Conservation (phyloP, 2,888 invertebrate species). For the Uloborus plumipes region DNA sequence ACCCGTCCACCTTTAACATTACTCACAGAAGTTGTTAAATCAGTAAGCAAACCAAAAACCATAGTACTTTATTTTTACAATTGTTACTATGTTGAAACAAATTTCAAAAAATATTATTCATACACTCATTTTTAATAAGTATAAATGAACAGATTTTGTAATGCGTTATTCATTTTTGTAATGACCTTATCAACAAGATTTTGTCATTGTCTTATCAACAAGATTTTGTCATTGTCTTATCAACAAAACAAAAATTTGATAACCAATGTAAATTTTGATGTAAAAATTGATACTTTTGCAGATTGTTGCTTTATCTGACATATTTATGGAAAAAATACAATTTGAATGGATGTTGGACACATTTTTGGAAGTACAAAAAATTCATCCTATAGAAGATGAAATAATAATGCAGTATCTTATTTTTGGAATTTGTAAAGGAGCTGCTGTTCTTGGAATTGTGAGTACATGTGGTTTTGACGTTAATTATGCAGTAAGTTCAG, state of each 20-base stretch:
- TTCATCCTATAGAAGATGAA: constrained; percentile 82
- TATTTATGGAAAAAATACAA: constrained; percentile 79
- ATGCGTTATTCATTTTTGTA: not conserved
- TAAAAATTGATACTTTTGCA: constrained; percentile 33
- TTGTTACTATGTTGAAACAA: too few species aligned
- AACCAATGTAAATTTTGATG: too few species aligned
- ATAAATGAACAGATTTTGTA: not conserved
- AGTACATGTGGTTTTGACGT: not conserved
- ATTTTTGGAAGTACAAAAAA: constrained; percentile 77
- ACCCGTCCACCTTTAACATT: constrained; percentile 71
- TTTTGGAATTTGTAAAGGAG: constrained; percentile 79
- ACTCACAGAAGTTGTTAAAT: constrained; percentile 72
- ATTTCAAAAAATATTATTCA: too few species aligned
- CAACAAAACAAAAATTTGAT: too few species aligned
- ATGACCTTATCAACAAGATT: not conserved
- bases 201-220: not conserved
- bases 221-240: too few species aligned
- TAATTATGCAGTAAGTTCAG: not conserved
- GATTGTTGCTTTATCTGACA: constrained; percentile 81
- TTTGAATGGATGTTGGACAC: constrained; percentile 85
- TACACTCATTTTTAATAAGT: too few species aligned
- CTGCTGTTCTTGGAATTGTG: constrained; percentile 77
- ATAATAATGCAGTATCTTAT: constrained; percentile 81
- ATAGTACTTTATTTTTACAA: too few species aligned
- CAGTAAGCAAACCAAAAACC: constrained; percentile 71